Evolutionary conservation across 2,797 vertebrate species (phyloP), one percentile per base, ranked within the genome.

Genomic region (Typhlichthys eigenmanni): DNA sequence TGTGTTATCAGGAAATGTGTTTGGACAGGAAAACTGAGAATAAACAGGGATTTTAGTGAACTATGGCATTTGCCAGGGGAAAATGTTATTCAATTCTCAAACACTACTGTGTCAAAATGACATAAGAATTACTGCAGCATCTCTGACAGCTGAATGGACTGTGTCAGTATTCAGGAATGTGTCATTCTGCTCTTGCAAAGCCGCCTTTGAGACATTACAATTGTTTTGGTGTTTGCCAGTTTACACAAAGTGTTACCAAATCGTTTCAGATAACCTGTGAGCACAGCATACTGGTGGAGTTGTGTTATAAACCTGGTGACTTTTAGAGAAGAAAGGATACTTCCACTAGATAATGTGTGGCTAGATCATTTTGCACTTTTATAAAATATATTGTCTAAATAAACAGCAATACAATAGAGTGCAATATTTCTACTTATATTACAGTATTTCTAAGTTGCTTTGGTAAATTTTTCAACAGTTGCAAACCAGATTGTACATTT

Each of bases 251-350:
- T 14, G 11, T 47, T 13, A 63, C 52, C 32, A 52, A 7, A 11
- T n/a, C 9, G 17, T 60, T 66, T 58, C 59, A 13, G 55, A 24
- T 75, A 48, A 68, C 78, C 76, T 69, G 64, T 51, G 55, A 76
- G 69, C 74, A 58, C 14, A 75, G 49, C 55, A 68, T 54, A 55
- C 60, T 55, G 43, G 1, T 14, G 45, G 53, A 51, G 8, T 43
- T 51, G 54, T 72, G 68, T 55, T 62, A 72, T 66, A 14, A 66
- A 75, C 47, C 46, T 72, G 69, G 73, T 70, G 68, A 43, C 38
- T 8, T 43, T 43, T 43, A 43, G 14, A 13, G 66, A 62, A 63
- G 29, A 54, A 38, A 12, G 32, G 8, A 38, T 58, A 13, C 38
- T 43, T 8, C 7, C 8, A 29, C 56, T 45, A 52, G 13, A 62